Evolutionary conservation across 2,888 invertebrate species (phyloP), one percentile per base, ranked within the genome.

Genomic region (Sarcophaga subvicina): DNA sequence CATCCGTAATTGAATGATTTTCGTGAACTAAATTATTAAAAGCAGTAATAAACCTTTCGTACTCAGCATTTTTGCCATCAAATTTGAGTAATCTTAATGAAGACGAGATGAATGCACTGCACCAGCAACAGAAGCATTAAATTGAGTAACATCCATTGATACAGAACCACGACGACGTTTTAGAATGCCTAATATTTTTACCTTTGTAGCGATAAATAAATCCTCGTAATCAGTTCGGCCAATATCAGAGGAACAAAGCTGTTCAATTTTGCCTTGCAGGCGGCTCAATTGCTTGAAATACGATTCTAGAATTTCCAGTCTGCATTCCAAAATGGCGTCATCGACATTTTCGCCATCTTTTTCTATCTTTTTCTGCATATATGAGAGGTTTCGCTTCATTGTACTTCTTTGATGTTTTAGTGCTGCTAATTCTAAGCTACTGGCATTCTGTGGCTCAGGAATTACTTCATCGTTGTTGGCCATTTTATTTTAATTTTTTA

Each of bases 211-310:
- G 3, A 77, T 67, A n/a, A 71, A 75, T 17, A 73, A 17, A 47
- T 85, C 76, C 25, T 80, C 76, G 4, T 77, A 25, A 64, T 83
- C 77, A 47, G 71, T 49, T 69, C 77, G 27, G 4, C 49, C 54
- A 59, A 45, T 80, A 62, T 85, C 80, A 22, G 27, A n/a, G 4
- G 67, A 47, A 49, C 10, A 59, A 17, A 85, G 20, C n/a, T 63
- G 45, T 77, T 86, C 83, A 49, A 86, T 86, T 80, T 80, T 72
- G 2, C 73, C 59, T 72, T 86, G 80, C 4, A 83, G 64, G 64
- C 83, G 63, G 3, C 63, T 66, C 22, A 80, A 45, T 78, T 86
- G 86, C 70, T 80, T 83, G 22, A 86, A 80, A 63, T 80, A 77
- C 2, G 80, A 77, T 69, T 83, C 80, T 45, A 86, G 10, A 72